Conservation (phyloP, 1,140 invertebrate genomes). For the Triops cancriformis region DNA sequence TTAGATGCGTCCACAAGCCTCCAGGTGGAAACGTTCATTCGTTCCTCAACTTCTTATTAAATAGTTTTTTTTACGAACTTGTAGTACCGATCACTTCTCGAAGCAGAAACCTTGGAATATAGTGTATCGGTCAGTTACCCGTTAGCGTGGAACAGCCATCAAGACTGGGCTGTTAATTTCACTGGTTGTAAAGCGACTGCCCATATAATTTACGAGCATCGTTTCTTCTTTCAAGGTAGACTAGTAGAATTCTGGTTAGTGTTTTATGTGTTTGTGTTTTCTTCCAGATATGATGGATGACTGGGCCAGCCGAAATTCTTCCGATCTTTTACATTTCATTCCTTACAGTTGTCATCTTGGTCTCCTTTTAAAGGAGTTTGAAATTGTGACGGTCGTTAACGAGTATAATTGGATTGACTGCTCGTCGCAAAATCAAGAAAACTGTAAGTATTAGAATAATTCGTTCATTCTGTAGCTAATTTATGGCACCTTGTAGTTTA, state of each 20-base stretch:
- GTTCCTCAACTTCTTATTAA: not conserved
- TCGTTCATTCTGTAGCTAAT: constrained; percentile 27
- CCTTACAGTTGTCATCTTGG: constrained; percentile 95
- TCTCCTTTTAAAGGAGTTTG: constrained; percentile 87
- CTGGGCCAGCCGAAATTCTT: constrained; percentile 81
- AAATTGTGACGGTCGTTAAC: constrained; percentile 86
- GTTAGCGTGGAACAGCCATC: constrained; percentile 86
- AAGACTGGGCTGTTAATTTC: constrained; percentile 80
- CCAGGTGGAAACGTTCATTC: constrained; percentile 41
- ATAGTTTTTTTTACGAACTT: constrained; percentile 24
- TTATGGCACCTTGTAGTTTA: constrained; percentile 52
- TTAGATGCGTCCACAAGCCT: constrained; percentile 90
- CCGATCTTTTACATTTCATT: constrained; percentile 89
- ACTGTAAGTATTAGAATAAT: constrained; percentile 46
- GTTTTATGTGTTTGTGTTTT: constrained; percentile 24
- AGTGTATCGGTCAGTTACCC: constrained; percentile 80
- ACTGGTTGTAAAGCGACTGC: constrained; percentile 89
- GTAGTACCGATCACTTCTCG: constrained; percentile 73
- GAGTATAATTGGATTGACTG: constrained; percentile 99
- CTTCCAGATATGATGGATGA: constrained; percentile 80
- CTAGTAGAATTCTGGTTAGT: not conserved
- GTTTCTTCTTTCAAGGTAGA: constrained; percentile 82
- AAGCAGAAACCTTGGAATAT: constrained; percentile 92
- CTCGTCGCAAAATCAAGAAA: constrained; percentile 87
- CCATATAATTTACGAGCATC: constrained; percentile 85